Base-by-base conservation (phyloP, 2,888 invertebrate species). In the Sphecodes monilicornis region DNA sequence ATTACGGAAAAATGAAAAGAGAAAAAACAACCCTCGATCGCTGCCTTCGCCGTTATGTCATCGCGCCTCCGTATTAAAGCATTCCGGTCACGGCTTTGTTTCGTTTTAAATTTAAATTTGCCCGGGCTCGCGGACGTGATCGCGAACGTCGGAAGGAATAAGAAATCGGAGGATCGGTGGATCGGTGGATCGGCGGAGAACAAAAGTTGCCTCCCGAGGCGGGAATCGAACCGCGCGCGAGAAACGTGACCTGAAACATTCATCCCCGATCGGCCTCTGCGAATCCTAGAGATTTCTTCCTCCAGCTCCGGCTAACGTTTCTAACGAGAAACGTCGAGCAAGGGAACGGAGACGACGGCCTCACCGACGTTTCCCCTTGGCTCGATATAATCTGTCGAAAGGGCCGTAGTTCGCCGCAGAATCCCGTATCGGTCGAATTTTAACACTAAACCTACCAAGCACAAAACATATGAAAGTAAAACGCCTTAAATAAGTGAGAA, bases 231-330 rank as follows among this genome's bases (percentile, higher is more conserved):
- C 50, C 22, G 18, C 26, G 60, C 60, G 60, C 60, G 60, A 60
- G 50, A 16, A n/a, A 77, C 84, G 84, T 81, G 84, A 84, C 64
- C 54, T 29, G 83, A 76, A 84, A 80, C 64, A 70, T 74, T 74
- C 54, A 57, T 60, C 29, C 29, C 16, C 6, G 29, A 5, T n/a
- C 29, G 26, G 60, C 16, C 50, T 13, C n/a, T 29, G 41, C 36
- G 73, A 36, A 57, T 76, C 41, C 57, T 57, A 57, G 41, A 74
- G 74, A 76, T 68, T 75, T 64, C 29, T n/a, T 54, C 64, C 16
- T 26, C 22, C 46, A 46, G 46, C 46, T 54, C 18, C 46, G 18
- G 46, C 18, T 39, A 22, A 22, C 22, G 10, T 22, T 50, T 50
- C 50, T 3, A 3, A 50, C 50, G 10, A 22, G 22, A 10, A 22